phyloP scores from a whole-genome alignment of 2,113 vertebrate species.

The Coregonus clupeaformis region DNA sequence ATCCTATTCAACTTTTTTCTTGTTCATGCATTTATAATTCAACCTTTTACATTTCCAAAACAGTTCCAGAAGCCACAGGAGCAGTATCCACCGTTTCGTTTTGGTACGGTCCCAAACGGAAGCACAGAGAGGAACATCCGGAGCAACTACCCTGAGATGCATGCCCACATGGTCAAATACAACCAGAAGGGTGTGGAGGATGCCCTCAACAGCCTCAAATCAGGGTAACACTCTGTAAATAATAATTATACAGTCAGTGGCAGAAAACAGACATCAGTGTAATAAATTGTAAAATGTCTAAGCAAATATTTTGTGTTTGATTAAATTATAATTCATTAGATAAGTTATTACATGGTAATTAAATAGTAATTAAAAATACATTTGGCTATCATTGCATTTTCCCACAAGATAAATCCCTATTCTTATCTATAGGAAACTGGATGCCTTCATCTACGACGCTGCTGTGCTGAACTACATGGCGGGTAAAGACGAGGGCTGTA shows the following conservation, averaged over 20 bases:
- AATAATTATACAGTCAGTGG: too few relatives aligned
- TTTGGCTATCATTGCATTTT: not conserved
- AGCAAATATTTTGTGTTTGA: too few relatives aligned
- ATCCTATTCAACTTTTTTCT: not conserved
- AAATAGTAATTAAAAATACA: not conserved
- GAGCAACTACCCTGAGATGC: constrained; percentile 98
- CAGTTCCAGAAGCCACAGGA: constrained; percentile 97
- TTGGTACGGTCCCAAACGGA: constrained; percentile 95
- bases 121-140: constrained; percentile 97
- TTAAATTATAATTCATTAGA: too few relatives aligned
- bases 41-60: not conserved
- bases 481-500: constrained; percentile 96
- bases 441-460: constrained; percentile 95
- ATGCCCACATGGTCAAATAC: constrained; percentile 98
- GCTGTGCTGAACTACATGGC: constrained; percentile 99
- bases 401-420: not conserved
- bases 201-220: constrained; percentile 93
- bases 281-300: too few relatives aligned
- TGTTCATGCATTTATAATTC: too few relatives aligned
- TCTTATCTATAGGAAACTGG: constrained; percentile 83
- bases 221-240: constrained; percentile 75
- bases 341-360: not conserved
- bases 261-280: too few relatives aligned
- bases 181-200: constrained; percentile 97
- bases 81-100: constrained; percentile 95